Percentiles rank a stretch among this genome's conserved stretches.
Evolutionary conservation across 2,113 vertebrate species (phyloP).

Genomic region (Clinocottus analis): DNA sequence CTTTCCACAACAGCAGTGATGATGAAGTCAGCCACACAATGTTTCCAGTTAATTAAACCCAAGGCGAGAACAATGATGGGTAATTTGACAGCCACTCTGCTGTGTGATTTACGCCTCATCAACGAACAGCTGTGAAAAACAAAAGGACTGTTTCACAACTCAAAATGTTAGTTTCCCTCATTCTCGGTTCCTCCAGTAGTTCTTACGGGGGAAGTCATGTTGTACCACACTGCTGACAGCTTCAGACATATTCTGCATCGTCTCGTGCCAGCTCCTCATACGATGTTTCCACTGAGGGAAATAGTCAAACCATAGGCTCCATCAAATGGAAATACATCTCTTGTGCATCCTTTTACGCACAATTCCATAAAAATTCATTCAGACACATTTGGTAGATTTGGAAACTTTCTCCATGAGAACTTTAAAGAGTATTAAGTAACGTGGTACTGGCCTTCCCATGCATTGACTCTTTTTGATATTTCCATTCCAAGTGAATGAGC

Average conservation of each 20-base stretch:
- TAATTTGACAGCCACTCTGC: constrained; percentile 28
- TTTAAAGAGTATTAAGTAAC: not conserved
- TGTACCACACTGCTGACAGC: not conserved
- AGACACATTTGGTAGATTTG: not conserved
- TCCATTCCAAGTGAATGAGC: not conserved
- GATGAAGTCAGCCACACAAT: constrained; percentile 23
- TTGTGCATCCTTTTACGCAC: not conserved
- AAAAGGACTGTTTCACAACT: not conserved
- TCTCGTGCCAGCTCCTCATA: not conserved
- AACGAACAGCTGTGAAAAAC: not conserved
- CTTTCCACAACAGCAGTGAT: constrained; percentile 30
- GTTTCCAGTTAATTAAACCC: constrained; percentile 47
- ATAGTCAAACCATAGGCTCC: not conserved
- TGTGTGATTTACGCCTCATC: constrained; percentile 8
- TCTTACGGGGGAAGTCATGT: not conserved
- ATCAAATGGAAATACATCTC: not conserved
- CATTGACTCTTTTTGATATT: not conserved
- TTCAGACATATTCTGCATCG: not conserved
- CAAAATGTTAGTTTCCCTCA: not conserved
- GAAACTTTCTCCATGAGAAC: not conserved
- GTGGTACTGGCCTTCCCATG: not conserved
- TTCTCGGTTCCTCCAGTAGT: not conserved
- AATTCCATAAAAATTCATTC: not conserved
- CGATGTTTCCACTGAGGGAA: constrained; percentile 9
- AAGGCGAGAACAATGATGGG: constrained; percentile 23